phyloP scores from a whole-genome alignment of 2,113 vertebrate species.

The Cryptotis parvus region DNA sequence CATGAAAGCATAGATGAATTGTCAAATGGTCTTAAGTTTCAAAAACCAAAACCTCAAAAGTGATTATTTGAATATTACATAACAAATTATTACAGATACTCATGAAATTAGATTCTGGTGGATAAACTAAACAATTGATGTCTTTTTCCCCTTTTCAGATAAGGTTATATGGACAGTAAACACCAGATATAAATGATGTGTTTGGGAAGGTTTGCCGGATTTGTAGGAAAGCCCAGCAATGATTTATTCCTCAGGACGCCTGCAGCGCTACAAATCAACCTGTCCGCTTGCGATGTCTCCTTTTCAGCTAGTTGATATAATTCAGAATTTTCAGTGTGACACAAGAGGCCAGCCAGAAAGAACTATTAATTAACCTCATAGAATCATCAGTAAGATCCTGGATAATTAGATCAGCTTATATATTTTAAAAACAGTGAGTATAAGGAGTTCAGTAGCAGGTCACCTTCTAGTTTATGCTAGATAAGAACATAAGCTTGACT shows the following conservation, averaged over 20 bases:
- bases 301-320: constrained; percentile 64
- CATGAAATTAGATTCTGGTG: constrained; percentile 4
- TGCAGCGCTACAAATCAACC: constrained; percentile 72
- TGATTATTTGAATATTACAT: constrained; percentile 18
- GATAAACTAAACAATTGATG: constrained; percentile 36
- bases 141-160: constrained; percentile 48
- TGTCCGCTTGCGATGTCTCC: constrained; percentile 57
- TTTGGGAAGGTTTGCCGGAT: constrained; percentile 69
- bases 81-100: constrained; percentile 22
- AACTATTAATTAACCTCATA: constrained; percentile 67
- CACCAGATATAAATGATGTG: constrained; percentile 79
- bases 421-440: constrained; percentile 57
- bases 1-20: constrained; percentile 2
- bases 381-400: constrained; percentile 65
- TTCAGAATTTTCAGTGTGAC: constrained; percentile 64
- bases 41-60: constrained; percentile 45
- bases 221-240: constrained; percentile 45
- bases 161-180: constrained; percentile 65
- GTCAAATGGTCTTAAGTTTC: neutral
- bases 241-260: constrained; percentile 72
- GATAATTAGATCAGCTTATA: constrained; percentile 61
- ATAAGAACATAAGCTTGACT: neutral
- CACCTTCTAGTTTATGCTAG: constrained; percentile 49
- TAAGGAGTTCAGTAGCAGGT: constrained; percentile 64
- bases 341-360: constrained; percentile 61